Percentiles rank a stretch among this genome's conserved stretches.
phyloP scores from a whole-genome alignment of 2,113 vertebrate species.

The Podarcis cretensis region DNA sequence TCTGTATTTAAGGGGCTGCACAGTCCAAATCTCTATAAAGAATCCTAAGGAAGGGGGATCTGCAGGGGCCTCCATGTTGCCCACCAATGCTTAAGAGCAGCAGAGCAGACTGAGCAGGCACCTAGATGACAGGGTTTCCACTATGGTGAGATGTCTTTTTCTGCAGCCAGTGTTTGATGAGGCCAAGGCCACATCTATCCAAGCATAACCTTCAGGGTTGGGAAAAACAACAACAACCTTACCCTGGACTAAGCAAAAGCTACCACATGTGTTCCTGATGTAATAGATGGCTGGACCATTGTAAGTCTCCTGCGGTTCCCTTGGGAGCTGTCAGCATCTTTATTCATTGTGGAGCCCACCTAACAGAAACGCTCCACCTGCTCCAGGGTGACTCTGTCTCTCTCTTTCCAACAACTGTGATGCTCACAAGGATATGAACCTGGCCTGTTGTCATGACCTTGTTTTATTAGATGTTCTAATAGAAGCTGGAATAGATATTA shows the following conservation, averaged over 20 bases:
- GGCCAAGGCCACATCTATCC: neutral
- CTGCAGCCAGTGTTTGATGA: neutral
- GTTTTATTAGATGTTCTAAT: slow-evolving; percentile 77
- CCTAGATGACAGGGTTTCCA: no score
- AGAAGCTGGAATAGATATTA: slow-evolving; percentile 77
- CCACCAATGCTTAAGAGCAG: no score
- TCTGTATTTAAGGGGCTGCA: no score
- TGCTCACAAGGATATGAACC: slow-evolving; percentile 67
- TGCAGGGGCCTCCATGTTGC: no score
- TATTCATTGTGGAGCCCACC: slow-evolving; percentile 54
- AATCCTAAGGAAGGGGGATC: no score
- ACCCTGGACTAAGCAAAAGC: rapidly evolving
- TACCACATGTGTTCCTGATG: neutral
- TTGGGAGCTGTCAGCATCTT: slow-evolving; percentile 55
- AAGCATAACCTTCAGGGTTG: slow-evolving; percentile 35
- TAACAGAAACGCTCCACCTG: slow-evolving; percentile 65
- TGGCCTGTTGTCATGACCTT: slow-evolving; percentile 72
- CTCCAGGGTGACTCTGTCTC: slow-evolving; percentile 19
- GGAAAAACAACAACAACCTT: neutral
- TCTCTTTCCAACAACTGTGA: slow-evolving; percentile 21
- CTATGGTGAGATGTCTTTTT: neutral
- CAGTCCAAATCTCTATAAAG: no score
- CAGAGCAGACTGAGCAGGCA: no score
- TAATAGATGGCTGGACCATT: neutral
- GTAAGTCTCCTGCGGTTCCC: neutral